phyloP scores from a whole-genome alignment of 2,113 vertebrate genomes.

The Coturnix japonica region DNA sequence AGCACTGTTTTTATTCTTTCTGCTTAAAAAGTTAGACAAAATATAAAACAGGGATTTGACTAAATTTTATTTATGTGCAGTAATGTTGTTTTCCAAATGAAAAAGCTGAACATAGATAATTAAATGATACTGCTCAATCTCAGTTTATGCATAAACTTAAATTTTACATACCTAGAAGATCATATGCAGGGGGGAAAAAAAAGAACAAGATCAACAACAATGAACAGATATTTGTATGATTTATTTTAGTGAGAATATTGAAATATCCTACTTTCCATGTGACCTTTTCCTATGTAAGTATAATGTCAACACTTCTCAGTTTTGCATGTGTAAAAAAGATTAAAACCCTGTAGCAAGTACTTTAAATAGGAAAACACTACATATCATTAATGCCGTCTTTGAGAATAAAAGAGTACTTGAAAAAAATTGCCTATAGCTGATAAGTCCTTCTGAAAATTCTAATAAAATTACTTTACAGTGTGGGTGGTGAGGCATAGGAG shows the following conservation, averaged over 20 bases:
- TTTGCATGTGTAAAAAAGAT: not conserved
- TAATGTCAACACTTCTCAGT: not conserved
- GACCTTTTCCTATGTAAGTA: not conserved
- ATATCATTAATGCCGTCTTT: not conserved
- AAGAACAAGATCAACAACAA: too few relatives aligned
- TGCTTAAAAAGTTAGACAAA: not conserved
- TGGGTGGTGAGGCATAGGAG: too few relatives aligned
- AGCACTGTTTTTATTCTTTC: not conserved
- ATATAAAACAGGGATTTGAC: not conserved
- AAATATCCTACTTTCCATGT: not conserved
- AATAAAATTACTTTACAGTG: too few relatives aligned
- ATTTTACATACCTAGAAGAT: not conserved
- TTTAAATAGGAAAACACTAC: not conserved
- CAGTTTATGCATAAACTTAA: not conserved
- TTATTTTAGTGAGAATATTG: not conserved
- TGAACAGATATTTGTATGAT: not conserved
- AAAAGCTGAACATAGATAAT: not conserved
- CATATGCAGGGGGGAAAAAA: not conserved
- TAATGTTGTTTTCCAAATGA: not conserved
- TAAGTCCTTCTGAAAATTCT: not conserved
- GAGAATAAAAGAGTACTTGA: not conserved
- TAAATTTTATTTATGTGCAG: not conserved
- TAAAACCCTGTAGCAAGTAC: not conserved
- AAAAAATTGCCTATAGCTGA: not conserved
- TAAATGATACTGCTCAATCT: not conserved